Evolutionary conservation across 2,888 invertebrate genomes (phyloP).

Genomic region (Perizoma flavofasciatum): DNA sequence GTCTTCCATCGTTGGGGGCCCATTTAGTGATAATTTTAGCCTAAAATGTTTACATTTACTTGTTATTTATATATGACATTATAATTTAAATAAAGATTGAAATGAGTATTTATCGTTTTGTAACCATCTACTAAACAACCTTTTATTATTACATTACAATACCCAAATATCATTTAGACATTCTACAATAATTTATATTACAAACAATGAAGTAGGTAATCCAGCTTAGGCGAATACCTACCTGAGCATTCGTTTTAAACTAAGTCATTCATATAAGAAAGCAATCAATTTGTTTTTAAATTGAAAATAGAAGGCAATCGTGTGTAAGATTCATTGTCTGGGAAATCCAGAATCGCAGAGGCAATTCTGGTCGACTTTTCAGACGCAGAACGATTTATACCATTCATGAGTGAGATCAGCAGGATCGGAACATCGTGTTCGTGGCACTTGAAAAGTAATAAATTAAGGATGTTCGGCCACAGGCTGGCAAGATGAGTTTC

Average conservation of each 20-base stretch:
- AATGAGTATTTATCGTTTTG: too few species aligned
- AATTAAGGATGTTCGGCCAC: conserved; percentile 63
- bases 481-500: conserved; percentile 54
- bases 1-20: too few species aligned
- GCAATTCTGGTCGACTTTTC: conserved; percentile 38
- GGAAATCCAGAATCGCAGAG: conserved; percentile 35
- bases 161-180: too few species aligned
- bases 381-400: conserved; percentile 48
- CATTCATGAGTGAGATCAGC: conserved; percentile 51
- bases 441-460: conserved; percentile 71
- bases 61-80: too few species aligned
- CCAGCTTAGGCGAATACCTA: background rate
- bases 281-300: conserved; percentile 27
- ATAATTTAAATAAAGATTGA: too few species aligned
- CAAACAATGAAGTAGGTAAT: background rate
- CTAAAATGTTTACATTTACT: too few species aligned
- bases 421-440: conserved; percentile 61
- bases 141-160: too few species aligned
- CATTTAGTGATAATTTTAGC: too few species aligned
- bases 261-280: conserved; percentile 14
- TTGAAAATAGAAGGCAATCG: conserved; percentile 34
- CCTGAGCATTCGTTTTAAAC: conserved; percentile 6
- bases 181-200: too few species aligned
- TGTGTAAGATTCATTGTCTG: conserved; percentile 39
- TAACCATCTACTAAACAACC: too few species aligned